These are phyloP conservation scores for Hylaeus volcanicus DNA, from an alignment of 1,140 invertebrate species.

Conservation along the genomic window DNA sequence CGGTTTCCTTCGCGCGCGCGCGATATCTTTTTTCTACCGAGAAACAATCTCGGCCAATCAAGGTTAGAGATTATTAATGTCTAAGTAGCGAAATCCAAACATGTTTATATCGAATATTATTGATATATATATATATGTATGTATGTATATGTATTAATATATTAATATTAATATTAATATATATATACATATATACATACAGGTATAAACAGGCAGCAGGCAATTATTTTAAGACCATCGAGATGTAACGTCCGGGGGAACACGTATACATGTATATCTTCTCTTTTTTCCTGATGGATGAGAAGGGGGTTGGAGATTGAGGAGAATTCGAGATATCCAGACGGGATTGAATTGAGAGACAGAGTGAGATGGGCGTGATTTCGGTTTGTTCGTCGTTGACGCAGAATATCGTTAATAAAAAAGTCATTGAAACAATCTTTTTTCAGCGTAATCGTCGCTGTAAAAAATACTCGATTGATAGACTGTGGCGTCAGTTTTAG, in stretches of 20 bases:
- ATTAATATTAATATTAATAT: slow-evolving; percentile 53
- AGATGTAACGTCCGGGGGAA: slow-evolving; percentile 60
- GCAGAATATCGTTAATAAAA: slow-evolving; percentile 23
- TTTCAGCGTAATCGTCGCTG: slow-evolving; percentile 38
- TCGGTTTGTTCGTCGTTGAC: slow-evolving; percentile 52
- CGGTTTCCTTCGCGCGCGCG: too few relatives aligned
- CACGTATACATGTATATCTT: slow-evolving; percentile 35
- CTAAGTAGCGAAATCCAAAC: slow-evolving; percentile 66
- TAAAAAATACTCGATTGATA: slow-evolving; percentile 44
- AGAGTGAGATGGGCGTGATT: slow-evolving; percentile 50
- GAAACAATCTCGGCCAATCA: slow-evolving; percentile 64
- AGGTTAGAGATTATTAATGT: slow-evolving; percentile 63
- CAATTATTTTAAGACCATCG: slow-evolving; percentile 74
- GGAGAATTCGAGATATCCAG: slow-evolving; percentile 36
- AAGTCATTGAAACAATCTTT: slow-evolving; percentile 28
- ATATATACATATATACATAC: slow-evolving; percentile 35
- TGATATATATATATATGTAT: slow-evolving; percentile 60
- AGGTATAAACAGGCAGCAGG: slow-evolving; percentile 77
- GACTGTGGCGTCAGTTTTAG: slow-evolving; percentile 30
- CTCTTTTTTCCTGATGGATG: slow-evolving; percentile 44
- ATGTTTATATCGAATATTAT: slow-evolving; percentile 65
- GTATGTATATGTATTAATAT: slow-evolving; percentile 53
- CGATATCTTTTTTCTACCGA: neutral
- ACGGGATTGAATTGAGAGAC: slow-evolving; percentile 36
- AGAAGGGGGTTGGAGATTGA: slow-evolving; percentile 18